Percentiles rank a stretch among this genome's conserved stretches.
These are phyloP conservation scores for Hyperopisus bebe DNA, from an alignment of 2,113 vertebrate species.

Conservation along the genomic window DNA sequence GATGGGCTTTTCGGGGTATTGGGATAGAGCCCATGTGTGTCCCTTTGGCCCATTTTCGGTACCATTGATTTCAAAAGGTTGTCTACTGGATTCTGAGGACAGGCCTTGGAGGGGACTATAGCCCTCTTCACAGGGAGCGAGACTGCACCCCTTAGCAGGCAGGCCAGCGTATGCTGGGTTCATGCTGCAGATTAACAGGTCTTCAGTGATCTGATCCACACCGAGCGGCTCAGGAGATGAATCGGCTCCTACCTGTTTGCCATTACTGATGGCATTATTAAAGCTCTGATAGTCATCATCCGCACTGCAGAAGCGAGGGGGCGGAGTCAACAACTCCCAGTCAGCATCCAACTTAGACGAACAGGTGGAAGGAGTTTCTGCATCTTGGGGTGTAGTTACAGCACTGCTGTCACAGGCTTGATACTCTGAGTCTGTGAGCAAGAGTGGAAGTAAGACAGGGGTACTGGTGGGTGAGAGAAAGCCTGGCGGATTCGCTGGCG, in stretches of 20 bases:
- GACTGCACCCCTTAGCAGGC: background rate
- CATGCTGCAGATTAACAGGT: slow-evolving; percentile 3
- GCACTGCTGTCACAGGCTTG: slow-evolving; percentile 23
- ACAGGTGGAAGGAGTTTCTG: slow-evolving; percentile 23
- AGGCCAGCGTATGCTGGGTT: slow-evolving; percentile 9
- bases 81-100: background rate
- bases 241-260: background rate
- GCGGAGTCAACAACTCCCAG: background rate
- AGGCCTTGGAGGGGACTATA: background rate
- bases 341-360: slow-evolving; percentile 16
- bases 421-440: slow-evolving; percentile 37
- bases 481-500: background rate
- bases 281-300: slow-evolving; percentile 20
- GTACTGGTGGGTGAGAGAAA: background rate
- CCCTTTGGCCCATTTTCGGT: background rate
- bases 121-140: slow-evolving; percentile 8
- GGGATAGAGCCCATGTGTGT: background rate
- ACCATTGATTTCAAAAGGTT: background rate
- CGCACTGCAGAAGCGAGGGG: background rate
- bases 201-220: background rate
- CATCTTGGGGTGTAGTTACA: slow-evolving; percentile 21
- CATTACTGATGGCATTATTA: background rate
- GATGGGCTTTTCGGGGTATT: background rate
- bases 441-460: background rate
- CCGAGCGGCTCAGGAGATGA: background rate